Conservation (phyloP, 2,113 vertebrate genomes). For the Uria aalge region DNA sequence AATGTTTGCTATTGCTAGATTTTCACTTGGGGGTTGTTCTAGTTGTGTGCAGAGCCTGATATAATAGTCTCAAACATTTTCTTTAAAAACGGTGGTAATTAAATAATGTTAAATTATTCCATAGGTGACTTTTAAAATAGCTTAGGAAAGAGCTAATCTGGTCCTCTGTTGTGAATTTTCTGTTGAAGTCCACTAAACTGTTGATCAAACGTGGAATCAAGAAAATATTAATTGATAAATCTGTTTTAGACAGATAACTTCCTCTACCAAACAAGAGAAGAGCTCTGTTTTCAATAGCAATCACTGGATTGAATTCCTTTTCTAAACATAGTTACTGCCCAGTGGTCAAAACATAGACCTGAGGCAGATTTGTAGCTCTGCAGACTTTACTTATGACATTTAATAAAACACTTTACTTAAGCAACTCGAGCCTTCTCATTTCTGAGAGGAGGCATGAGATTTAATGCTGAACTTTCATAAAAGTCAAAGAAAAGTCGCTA, state of each 20-base stretch:
- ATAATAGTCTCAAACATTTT: neutral
- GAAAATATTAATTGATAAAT: neutral
- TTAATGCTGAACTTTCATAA: neutral
- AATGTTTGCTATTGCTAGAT: neutral
- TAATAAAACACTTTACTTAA: neutral
- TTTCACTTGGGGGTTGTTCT: neutral
- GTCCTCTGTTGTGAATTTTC: neutral
- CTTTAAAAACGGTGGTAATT: neutral
- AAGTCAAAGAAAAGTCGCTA: neutral
- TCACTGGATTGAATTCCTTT: neutral
- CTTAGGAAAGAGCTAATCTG: neutral
- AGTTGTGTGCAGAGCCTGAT: neutral
- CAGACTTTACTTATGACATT: neutral
- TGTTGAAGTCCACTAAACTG: neutral
- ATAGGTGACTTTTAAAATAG: neutral
- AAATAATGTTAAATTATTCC: neutral
- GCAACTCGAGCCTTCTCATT: neutral
- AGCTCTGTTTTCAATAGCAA: neutral
- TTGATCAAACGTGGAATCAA: neutral
- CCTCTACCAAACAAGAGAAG: neutral
- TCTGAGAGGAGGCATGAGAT: neutral
- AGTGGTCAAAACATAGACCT: neutral
- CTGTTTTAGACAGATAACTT: neutral
- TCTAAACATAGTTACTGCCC: neutral
- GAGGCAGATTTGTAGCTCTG: neutral